Conservation (phyloP, 2,113 vertebrate genomes). For the Syngnathoides biaculeatus region DNA sequence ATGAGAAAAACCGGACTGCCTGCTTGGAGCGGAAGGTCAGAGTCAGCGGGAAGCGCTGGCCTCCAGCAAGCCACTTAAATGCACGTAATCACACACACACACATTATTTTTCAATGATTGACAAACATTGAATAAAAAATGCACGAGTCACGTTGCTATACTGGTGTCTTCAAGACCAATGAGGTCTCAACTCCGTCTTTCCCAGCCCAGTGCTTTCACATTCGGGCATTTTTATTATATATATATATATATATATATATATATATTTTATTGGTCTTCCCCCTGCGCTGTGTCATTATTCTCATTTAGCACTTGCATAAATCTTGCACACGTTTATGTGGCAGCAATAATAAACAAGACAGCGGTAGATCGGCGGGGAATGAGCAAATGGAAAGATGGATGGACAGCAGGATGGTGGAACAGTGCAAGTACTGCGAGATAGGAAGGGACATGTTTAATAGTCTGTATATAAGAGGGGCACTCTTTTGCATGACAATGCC, state of each 20-base stretch:
- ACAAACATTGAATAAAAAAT: background rate
- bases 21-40: constrained; percentile 54
- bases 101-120: background rate
- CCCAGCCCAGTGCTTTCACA: background rate
- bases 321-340: constrained; percentile 50
- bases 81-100: constrained; percentile 3
- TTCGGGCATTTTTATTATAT: constrained; percentile 8
- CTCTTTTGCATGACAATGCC: constrained; percentile 12
- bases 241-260: too few relatives aligned
- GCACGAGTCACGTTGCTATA: constrained; percentile 18
- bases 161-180: constrained; percentile 14
- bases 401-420: constrained; percentile 24
- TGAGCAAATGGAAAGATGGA: constrained; percentile 39
- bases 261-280: constrained; percentile 26
- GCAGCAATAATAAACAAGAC: constrained; percentile 35
- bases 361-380: constrained; percentile 16
- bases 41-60: constrained; percentile 41
- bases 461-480: constrained; percentile 10
- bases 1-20: constrained; percentile 19
- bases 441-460: constrained; percentile 16
- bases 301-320: constrained; percentile 45
- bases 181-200: constrained; percentile 6
- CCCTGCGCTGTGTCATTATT: constrained; percentile 26
- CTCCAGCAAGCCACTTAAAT: constrained; percentile 23
- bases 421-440: constrained; percentile 24